These are phyloP conservation scores for Alces alces DNA, from an alignment of 2,113 vertebrate species.

Conservation along the genomic window DNA sequence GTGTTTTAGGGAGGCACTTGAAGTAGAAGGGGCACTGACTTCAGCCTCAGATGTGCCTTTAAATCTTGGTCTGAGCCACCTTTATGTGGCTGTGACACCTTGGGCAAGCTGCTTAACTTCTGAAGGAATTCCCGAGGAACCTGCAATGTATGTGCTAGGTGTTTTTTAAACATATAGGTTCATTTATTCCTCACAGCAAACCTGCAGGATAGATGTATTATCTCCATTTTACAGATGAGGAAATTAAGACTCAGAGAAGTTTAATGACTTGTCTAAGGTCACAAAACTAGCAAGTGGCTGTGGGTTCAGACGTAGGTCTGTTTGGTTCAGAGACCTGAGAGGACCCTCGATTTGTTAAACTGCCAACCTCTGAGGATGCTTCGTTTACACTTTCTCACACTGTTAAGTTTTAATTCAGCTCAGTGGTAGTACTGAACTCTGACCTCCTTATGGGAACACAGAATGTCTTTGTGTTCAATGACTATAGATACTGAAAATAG, in stretches of 20 bases:
- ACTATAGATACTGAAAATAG: conserved; percentile 5
- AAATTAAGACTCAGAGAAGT: conserved; percentile 34
- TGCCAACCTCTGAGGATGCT: neutral
- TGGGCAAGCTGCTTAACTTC: conserved; percentile 33
- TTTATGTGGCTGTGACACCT: neutral
- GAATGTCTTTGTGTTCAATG: neutral
- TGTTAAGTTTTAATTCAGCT: neutral
- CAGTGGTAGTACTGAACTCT: neutral
- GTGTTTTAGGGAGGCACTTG: neutral
- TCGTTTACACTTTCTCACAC: neutral
- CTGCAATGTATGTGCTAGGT: neutral
- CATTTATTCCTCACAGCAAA: neutral
- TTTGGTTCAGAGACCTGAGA: neutral
- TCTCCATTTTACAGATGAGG: conserved; percentile 44
- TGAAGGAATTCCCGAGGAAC: neutral
- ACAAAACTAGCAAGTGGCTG: neutral
- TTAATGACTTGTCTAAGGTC: conserved; percentile 37
- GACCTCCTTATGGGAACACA: neutral
- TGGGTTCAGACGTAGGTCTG: neutral
- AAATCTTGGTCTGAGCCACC: neutral
- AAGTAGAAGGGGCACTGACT: neutral
- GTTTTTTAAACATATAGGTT: neutral
- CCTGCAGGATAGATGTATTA: neutral
- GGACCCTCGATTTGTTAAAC: neutral
- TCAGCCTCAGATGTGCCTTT: neutral